A percentile compares a stretch with the other conserved stretches of the same genome.
These are phyloP conservation scores for Sycophila texana DNA, from an alignment of 2,888 invertebrate genomes.

Conservation along the genomic window DNA sequence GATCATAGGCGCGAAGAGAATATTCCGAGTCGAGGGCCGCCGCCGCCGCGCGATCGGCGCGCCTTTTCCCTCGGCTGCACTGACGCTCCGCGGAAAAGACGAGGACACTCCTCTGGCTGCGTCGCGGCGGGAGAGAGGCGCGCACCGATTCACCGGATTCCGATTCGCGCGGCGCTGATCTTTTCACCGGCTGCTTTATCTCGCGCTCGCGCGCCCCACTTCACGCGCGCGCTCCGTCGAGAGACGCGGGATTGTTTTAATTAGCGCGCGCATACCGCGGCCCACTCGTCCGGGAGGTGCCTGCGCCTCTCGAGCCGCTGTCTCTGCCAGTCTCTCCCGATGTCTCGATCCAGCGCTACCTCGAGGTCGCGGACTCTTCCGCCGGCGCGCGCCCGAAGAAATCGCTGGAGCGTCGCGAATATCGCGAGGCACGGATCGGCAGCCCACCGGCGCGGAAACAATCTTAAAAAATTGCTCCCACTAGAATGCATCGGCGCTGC, in stretches of 20 bases:
- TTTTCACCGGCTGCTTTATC: slow-evolving; percentile 2
- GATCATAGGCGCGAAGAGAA: slow-evolving; percentile 68
- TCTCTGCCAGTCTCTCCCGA: no score
- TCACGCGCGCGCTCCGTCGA: no score
- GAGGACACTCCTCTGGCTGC: slow-evolving; percentile 16
- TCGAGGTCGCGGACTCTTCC: not conserved
- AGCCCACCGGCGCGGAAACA: slow-evolving; percentile 60
- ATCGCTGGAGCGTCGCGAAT: slow-evolving; percentile 27
- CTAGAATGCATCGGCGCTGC: not conserved
- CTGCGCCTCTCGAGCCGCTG: no score
- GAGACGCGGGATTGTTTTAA: slow-evolving; percentile 48
- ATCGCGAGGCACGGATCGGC: not conserved
- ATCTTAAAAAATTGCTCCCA: slow-evolving; percentile 69
- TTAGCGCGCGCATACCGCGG: slow-evolving; percentile 7
- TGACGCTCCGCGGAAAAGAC: slow-evolving; percentile 26
- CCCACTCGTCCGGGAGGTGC: no score
- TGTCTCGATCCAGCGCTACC: no score
- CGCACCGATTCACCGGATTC: not conserved
- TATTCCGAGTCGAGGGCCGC: slow-evolving; percentile 48
- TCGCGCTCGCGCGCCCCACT: slow-evolving; percentile 15
- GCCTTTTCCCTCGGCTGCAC: not conserved
- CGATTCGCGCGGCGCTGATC: slow-evolving; percentile 14
- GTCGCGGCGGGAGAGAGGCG: not conserved
- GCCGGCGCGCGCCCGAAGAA: slow-evolving; percentile 18
- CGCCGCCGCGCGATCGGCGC: slow-evolving; percentile 17